Evolutionary conservation across 2,797 vertebrate genomes (phyloP).

Genomic region (Acipenser oxyrinchus): DNA sequence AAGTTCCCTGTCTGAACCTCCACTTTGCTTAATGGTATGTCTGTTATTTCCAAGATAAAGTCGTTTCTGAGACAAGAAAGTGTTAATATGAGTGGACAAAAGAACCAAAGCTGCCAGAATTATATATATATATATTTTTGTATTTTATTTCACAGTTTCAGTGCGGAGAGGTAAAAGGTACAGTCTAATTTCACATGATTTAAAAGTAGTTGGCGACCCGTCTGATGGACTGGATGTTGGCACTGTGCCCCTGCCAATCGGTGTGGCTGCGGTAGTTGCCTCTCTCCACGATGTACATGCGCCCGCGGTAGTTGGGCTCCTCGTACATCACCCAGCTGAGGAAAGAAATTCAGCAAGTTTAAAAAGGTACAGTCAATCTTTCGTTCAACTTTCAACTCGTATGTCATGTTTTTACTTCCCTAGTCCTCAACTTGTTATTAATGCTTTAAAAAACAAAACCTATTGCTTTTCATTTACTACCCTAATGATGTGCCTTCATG

Average conservation of each 20-base stretch:
- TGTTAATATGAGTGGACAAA: background rate
- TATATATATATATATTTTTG: conserved; percentile 33
- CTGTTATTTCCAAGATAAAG: too few species aligned
- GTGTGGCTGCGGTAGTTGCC: conserved; percentile 73
- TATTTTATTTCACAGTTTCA: conserved; percentile 47
- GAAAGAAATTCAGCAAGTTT: conserved; percentile 14
- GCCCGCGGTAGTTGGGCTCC: conserved; percentile 84
- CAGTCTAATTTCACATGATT: conserved; percentile 25
- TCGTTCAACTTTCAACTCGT: too few species aligned
- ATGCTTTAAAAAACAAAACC: too few species aligned
- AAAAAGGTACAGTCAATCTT: background rate
- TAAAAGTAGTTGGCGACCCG: conserved; percentile 84
- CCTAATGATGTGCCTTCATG: too few species aligned
- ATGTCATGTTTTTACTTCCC: too few species aligned
- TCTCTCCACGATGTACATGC: conserved; percentile 83
- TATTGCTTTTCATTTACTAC: too few species aligned
- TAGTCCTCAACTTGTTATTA: too few species aligned
- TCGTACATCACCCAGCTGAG: conserved; percentile 86
- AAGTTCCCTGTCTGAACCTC: too few species aligned
- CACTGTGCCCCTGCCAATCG: conserved; percentile 75
- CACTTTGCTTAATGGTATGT: too few species aligned
- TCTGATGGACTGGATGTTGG: conserved; percentile 79
- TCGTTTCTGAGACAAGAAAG: too few species aligned
- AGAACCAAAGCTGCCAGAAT: background rate
- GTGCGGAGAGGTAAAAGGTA: conserved; percentile 23